Conservation (phyloP, 1,140 invertebrate species). For the Formica exsecta region DNA sequence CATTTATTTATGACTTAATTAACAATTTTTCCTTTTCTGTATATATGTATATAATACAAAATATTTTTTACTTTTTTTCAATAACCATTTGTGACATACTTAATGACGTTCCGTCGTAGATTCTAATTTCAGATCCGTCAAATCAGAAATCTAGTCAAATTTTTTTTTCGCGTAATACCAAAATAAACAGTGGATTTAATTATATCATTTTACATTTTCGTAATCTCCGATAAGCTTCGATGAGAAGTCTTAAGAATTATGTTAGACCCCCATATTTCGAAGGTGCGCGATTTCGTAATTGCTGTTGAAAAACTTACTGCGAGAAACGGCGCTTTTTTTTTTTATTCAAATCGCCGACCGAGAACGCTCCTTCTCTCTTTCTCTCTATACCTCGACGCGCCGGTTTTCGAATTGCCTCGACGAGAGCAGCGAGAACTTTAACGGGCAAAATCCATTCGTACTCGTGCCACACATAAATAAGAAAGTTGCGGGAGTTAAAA, state of each 20-base stretch:
- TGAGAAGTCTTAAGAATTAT: background rate
- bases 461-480: conserved; percentile 82
- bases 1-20: too few species aligned
- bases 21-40: too few species aligned
- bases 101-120: too few species aligned
- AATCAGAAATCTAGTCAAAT: background rate
- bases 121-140: too few species aligned
- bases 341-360: conserved; percentile 55
- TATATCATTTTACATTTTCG: background rate
- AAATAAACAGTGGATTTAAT: conserved; percentile 4
- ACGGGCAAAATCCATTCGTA: conserved; percentile 81
- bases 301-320: conserved; percentile 44
- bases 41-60: too few species aligned
- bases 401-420: conserved; percentile 65
- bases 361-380: background rate
- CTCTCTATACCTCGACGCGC: conserved; percentile 17
- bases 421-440: conserved; percentile 65
- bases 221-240: background rate
- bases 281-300: conserved; percentile 41
- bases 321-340: conserved; percentile 20
- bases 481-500: conserved; percentile 83
- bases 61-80: too few species aligned
- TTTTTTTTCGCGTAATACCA: background rate
- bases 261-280: conserved; percentile 18
- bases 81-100: too few species aligned